Conservation (phyloP, 2,113 vertebrate species). For the Podarcis raffonei region DNA sequence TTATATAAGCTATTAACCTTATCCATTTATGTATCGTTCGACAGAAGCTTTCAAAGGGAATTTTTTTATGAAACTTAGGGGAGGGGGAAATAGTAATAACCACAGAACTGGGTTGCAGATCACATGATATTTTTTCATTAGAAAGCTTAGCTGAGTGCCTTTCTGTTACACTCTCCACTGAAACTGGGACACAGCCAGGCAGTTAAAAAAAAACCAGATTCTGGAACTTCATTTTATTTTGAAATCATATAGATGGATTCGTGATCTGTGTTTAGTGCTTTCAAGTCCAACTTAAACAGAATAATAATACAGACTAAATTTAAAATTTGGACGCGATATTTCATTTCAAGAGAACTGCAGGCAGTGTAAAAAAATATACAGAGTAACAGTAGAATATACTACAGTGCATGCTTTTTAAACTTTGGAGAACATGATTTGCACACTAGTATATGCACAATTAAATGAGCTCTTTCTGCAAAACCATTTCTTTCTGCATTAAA, state of each 20-base stretch:
- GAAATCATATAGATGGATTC: slow-evolving; percentile 32
- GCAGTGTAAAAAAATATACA: slow-evolving; percentile 50
- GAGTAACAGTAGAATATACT: slow-evolving; percentile 54
- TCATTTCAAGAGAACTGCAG: slow-evolving; percentile 23
- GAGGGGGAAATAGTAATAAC: neutral
- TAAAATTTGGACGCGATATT: neutral
- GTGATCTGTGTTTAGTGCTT: neutral
- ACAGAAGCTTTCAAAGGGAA: slow-evolving; percentile 35
- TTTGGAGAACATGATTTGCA: slow-evolving; percentile 30
- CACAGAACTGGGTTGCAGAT: neutral
- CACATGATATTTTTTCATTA: neutral
- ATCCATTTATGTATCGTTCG: neutral
- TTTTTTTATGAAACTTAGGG: neutral
- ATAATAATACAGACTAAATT: neutral
- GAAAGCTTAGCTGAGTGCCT: neutral
- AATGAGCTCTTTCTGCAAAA: neutral
- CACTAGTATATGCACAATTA: neutral
- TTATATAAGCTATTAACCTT: neutral
- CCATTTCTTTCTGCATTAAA: neutral
- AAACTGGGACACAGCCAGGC: neutral
- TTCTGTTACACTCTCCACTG: neutral
- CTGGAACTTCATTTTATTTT: slow-evolving; percentile 36
- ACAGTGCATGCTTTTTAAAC: slow-evolving; percentile 51
- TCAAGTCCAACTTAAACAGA: slow-evolving; percentile 40
- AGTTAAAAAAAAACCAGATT: neutral